Percentiles rank a stretch among this genome's conserved stretches.
These are phyloP conservation scores for Epizoanthus fatuus DNA, from an alignment of 92 coral and sea anemone species.

Conservation along the genomic window DNA sequence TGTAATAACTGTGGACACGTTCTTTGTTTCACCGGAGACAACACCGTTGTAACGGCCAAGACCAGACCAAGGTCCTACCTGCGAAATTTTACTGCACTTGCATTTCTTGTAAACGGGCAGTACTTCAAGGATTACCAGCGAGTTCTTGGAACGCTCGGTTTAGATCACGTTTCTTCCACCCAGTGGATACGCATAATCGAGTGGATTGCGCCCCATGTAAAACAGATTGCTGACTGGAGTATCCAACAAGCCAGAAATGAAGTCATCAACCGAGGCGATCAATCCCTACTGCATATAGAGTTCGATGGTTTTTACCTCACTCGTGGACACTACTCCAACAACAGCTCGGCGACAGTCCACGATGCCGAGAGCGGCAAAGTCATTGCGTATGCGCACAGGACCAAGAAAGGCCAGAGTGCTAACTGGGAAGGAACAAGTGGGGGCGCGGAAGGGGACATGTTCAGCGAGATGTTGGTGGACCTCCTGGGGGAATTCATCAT, in stretches of 20 bases:
- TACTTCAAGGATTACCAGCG: slow-evolving; percentile 32
- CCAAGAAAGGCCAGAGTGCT: slow-evolving; percentile 23
- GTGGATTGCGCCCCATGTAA: slow-evolving; percentile 31
- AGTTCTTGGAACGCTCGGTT: slow-evolving; percentile 6
- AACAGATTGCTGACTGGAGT: slow-evolving; percentile 21
- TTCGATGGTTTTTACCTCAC: background rate
- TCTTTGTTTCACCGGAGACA: too few species aligned
- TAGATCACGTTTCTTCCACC: background rate
- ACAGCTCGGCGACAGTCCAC: slow-evolving; percentile 61
- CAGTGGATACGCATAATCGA: slow-evolving; percentile 18
- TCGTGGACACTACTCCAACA: slow-evolving; percentile 17
- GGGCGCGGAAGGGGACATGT: slow-evolving; percentile 54
- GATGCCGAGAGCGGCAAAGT: slow-evolving; percentile 53
- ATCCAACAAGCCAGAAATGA: slow-evolving; percentile 15
- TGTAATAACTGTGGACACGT: too few species aligned
- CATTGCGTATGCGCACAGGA: slow-evolving; percentile 25
- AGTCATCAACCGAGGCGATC: slow-evolving; percentile 12
- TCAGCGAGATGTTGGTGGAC: too few species aligned
- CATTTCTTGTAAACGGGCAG: slow-evolving; percentile 14
- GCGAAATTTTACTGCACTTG: too few species aligned
- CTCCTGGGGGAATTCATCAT: too few species aligned
- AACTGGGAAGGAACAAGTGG: slow-evolving; percentile 54
- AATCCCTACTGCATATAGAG: background rate
- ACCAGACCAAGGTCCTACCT: too few species aligned
- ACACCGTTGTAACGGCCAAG: too few species aligned